Base-by-base conservation (phyloP, 2,888 invertebrate species). In the Baronia brevicornis region DNA sequence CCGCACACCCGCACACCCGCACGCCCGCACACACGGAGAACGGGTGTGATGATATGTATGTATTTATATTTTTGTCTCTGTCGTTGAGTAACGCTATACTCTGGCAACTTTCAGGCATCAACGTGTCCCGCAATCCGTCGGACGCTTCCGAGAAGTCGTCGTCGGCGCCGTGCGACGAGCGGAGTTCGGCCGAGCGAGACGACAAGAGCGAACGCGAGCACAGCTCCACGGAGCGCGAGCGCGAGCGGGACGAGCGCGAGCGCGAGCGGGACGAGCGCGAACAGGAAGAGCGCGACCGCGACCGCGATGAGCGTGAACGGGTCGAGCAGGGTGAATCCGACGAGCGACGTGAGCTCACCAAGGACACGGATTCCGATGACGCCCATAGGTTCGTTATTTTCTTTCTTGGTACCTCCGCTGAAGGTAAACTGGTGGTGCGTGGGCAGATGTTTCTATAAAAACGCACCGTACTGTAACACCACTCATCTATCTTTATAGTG, bases 91-190 rank as follows among this genome's bases (percentile, higher is more conserved):
- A 19, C 9, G 10, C 4, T 11, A 7, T 21, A 14, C 31, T 15
- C 4, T 7, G 11, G n/a, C n/a, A n/a, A n/a, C n/a, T 38, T 23
- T 6, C 35, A 77, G 78, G 78, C 9, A 62, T 73, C 11, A 73
- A 75, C 48, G 82, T 84, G 6, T 80, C 82, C 0, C 60, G 82
- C 0, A 82, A 82, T 19, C 80, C 82, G 2, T 84, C 82, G 1
- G 80, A 80, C 38, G 82, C 82, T 0, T 84, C 82, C 0, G 62
- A 65, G 21, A 66, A 66, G 25, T 68, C 69, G 0, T 48, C 51
- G 6, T 48, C 56, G 2, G 47, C 45, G 3, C 38, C 47, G 1
- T 45, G 48, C 27, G 50, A 49, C 30, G 36, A 41, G 11, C 30
- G 42, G 50, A 50, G 24, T 19, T 8, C 31, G 19, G 18, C 5